Evolutionary conservation across 2,797 vertebrate genomes (phyloP).

Genomic region (Sebastes matsubarae): DNA sequence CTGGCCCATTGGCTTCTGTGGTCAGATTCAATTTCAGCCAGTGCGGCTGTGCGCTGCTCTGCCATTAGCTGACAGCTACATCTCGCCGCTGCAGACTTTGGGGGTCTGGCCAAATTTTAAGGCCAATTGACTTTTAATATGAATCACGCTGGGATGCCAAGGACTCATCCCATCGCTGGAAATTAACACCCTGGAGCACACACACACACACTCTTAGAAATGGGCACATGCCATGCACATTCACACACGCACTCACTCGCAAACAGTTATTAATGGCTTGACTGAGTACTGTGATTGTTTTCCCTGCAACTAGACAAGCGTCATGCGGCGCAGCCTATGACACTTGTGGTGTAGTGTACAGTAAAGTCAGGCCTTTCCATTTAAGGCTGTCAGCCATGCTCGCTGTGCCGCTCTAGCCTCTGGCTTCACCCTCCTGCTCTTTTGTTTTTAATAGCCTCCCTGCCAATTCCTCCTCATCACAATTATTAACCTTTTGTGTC

Average conservation of each 20-base stretch:
- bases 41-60: slow-evolving; percentile 67
- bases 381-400: slow-evolving; percentile 38
- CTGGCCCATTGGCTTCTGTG: slow-evolving; percentile 80
- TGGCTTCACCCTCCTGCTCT: slow-evolving; percentile 31
- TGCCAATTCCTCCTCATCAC: slow-evolving; percentile 13
- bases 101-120: slow-evolving; percentile 84
- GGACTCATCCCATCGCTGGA: slow-evolving; percentile 78
- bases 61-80: slow-evolving; percentile 76
- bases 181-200: slow-evolving; percentile 75
- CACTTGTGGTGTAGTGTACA: slow-evolving; percentile 40
- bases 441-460: slow-evolving; percentile 29
- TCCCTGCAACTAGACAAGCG: slow-evolving; percentile 65
- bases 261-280: slow-evolving; percentile 70
- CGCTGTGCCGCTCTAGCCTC: background rate
- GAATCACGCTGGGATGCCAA: slow-evolving; percentile 82
- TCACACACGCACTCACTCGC: slow-evolving; percentile 24
- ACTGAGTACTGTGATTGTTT: slow-evolving; percentile 74
- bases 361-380: slow-evolving; percentile 45
- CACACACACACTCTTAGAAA: slow-evolving; percentile 27
- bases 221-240: slow-evolving; percentile 14
- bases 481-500: slow-evolving; percentile 24
- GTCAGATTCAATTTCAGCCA: slow-evolving; percentile 84
- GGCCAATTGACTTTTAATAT: slow-evolving; percentile 88
- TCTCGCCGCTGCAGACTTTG: slow-evolving; percentile 72
- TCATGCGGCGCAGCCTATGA: slow-evolving; percentile 46